Evolutionary conservation across 2,888 invertebrate genomes (phyloP).

Genomic region (Limenitis camilla): DNA sequence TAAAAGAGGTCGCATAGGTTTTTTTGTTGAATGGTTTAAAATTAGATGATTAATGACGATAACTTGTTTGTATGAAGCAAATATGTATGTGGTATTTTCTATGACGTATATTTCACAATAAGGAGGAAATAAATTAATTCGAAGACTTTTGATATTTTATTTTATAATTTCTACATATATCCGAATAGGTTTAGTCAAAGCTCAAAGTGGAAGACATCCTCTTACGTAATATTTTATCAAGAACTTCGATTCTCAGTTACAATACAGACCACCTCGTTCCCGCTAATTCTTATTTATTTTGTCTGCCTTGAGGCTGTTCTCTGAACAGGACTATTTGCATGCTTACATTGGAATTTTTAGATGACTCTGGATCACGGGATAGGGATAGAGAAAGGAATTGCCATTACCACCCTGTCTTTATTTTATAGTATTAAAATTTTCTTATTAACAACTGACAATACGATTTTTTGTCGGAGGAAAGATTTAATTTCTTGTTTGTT

Average conservation of each 20-base stretch:
- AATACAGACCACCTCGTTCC: constrained; percentile 19
- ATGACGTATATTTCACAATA: not conserved
- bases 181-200: not conserved
- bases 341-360: constrained; percentile 9
- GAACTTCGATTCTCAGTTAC: constrained; percentile 12
- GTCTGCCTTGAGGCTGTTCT: constrained; percentile 10
- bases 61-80: no score
- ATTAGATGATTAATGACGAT: no score
- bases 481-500: no score
- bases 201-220: constrained; percentile 14
- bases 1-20: no score
- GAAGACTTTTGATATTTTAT: no score
- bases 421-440: no score
- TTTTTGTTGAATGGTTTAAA: no score
- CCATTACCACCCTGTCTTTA: no score
- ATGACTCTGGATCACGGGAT: not conserved
- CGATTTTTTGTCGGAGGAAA: no score
- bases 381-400: no score
- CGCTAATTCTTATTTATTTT: constrained; percentile 15
- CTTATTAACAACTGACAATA: no score
- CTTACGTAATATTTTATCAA: constrained; percentile 19
- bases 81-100: no score
- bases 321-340: constrained; percentile 18
- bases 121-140: not conserved
- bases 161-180: not conserved